Conservation (phyloP, 2,888 invertebrate species). For the Polyploca ridens region DNA sequence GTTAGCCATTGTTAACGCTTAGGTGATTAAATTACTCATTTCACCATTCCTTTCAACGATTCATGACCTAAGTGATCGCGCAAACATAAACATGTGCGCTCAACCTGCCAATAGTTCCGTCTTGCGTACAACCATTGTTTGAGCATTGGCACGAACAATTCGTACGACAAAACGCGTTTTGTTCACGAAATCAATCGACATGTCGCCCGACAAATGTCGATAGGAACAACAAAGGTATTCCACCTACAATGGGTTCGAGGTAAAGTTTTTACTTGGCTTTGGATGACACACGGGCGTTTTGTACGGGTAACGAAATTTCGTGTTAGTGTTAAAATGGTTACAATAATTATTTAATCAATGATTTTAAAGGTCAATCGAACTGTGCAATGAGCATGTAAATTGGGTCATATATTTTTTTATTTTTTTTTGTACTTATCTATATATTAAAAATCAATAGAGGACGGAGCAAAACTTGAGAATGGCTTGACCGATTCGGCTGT, state of each 20-base stretch:
- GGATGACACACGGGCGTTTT: conserved; percentile 44
- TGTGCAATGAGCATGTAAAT: no score
- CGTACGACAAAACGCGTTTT: conserved; percentile 72
- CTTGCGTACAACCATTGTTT: conserved; percentile 43
- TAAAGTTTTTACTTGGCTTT: conserved; percentile 58
- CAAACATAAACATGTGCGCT: conserved; percentile 37
- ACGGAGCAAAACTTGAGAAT: no score
- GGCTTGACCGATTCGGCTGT: no score
- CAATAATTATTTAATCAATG: not conserved
- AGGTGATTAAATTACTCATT: not conserved
- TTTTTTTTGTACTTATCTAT: no score
- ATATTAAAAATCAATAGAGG: no score
- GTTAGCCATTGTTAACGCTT: not conserved
- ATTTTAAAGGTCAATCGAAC: no score
- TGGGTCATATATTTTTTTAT: no score
- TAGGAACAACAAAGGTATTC: conserved; percentile 64
- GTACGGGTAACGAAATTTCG: conserved; percentile 16
- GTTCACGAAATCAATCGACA: conserved; percentile 77
- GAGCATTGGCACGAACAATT: conserved; percentile 66
- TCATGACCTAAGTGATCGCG: not conserved
- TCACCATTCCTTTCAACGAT: not conserved
- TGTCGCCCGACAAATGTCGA: conserved; percentile 74
- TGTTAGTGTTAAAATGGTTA: not conserved
- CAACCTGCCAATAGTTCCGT: conserved; percentile 54
- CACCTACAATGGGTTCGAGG: conserved; percentile 58